Conservation (phyloP, 2,888 invertebrate species). For the Pyrochroa serraticornis region DNA sequence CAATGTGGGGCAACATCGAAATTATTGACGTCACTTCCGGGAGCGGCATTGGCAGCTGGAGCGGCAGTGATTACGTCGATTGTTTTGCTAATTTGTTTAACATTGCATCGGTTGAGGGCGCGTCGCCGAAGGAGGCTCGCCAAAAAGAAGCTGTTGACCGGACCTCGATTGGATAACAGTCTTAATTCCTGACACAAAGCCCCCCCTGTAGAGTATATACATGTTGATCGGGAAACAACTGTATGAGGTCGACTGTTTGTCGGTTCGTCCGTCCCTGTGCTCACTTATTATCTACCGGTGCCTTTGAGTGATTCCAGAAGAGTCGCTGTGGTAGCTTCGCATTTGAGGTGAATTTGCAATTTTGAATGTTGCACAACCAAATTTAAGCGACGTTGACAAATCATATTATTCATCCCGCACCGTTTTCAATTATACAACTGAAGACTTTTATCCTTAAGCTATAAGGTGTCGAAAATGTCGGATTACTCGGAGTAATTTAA, state of each 20-base stretch:
- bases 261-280: constrained; percentile 56
- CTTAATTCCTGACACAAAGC: constrained; percentile 85
- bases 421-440: constrained; percentile 1
- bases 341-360: neutral
- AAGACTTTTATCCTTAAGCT: too few relatives aligned
- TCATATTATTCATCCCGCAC: constrained; percentile 3
- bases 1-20: constrained; percentile 67
- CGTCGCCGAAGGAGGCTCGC: constrained; percentile 61
- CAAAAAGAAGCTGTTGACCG: constrained; percentile 61
- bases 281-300: constrained; percentile 57
- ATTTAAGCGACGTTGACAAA: constrained; percentile 1
- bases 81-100: constrained; percentile 65
- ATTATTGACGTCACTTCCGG: constrained; percentile 61
- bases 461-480: too few relatives aligned
- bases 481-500: too few relatives aligned
- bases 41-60: constrained; percentile 65
- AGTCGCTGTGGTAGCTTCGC: constrained; percentile 20
- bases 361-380: neutral
- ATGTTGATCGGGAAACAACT: constrained; percentile 91
- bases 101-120: constrained; percentile 64
- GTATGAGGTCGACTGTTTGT: constrained; percentile 68
- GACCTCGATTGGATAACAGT: constrained; percentile 69
- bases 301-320: constrained; percentile 53
- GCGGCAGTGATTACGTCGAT: constrained; percentile 64
- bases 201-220: constrained; percentile 90